Evolutionary conservation across 2,888 invertebrate genomes (phyloP).

Genomic region (Thera britannica): DNA sequence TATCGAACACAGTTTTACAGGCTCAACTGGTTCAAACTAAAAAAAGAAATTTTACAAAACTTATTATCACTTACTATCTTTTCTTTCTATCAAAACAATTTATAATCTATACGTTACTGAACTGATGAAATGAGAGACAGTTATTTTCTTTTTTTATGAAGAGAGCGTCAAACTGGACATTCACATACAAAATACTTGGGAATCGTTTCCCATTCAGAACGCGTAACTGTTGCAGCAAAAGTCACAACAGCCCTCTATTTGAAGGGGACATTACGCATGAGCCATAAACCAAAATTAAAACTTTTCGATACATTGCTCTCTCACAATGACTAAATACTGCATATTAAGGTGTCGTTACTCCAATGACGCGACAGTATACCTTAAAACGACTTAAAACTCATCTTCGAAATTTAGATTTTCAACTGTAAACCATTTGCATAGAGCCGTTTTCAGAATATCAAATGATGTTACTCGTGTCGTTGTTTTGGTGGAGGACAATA

Average conservation of each 20-base stretch:
- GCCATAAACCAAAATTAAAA: slow-evolving; percentile 84
- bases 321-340: slow-evolving; percentile 82
- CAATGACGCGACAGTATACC: slow-evolving; percentile 61
- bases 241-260: slow-evolving; percentile 37
- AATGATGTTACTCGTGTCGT: slow-evolving; percentile 23
- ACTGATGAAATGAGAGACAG: background rate
- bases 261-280: slow-evolving; percentile 65
- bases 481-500: slow-evolving; percentile 41
- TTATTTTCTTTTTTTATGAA: too few relatives aligned
- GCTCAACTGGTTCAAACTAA: too few relatives aligned
- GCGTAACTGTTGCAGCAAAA: slow-evolving; percentile 21
- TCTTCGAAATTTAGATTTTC: slow-evolving; percentile 29
- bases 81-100: too few relatives aligned
- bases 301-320: slow-evolving; percentile 80
- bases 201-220: background rate
- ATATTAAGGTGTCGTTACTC: slow-evolving; percentile 82
- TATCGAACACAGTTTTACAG: too few relatives aligned
- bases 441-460: slow-evolving; percentile 34
- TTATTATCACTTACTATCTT: too few relatives aligned
- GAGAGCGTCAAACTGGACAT: background rate
- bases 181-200: slow-evolving; percentile 5
- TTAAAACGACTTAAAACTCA: slow-evolving; percentile 39
- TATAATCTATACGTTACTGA: too few relatives aligned
- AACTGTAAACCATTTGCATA: slow-evolving; percentile 29
- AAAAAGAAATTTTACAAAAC: too few relatives aligned